phyloP scores from a whole-genome alignment of 2,888 invertebrate genomes.

The Erebia palarica region DNA sequence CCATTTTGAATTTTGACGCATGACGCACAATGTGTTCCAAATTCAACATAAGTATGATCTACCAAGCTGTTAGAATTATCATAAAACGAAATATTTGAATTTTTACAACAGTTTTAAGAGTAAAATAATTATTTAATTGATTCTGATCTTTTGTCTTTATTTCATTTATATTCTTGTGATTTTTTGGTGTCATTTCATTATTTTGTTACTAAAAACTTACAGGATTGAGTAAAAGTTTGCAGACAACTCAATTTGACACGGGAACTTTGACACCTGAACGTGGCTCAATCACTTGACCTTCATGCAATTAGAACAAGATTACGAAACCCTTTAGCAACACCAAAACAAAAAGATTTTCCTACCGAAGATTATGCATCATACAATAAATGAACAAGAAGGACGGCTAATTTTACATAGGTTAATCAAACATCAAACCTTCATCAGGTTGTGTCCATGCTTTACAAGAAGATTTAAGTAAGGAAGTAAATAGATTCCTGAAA shows the following conservation, averaged over 20 bases:
- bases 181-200: background rate
- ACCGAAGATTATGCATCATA: background rate
- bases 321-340: background rate
- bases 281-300: background rate
- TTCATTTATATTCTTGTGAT: background rate
- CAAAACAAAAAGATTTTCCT: background rate
- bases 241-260: background rate
- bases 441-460: background rate
- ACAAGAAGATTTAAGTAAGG: too few relatives aligned
- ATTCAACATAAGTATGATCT: background rate
- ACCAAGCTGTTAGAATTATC: background rate
- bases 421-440: background rate
- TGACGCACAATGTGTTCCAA: background rate
- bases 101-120: background rate
- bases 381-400: background rate
- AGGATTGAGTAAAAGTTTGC: background rate
- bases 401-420: too few relatives aligned
- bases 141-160: background rate
- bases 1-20: conserved; percentile 4
- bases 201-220: background rate
- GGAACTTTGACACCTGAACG: background rate
- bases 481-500: too few relatives aligned
- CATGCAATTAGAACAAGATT: background rate
- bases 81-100: background rate
- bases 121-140: background rate